phyloP scores from a whole-genome alignment of 2,113 vertebrate species.

The Sigmodon hispidus region DNA sequence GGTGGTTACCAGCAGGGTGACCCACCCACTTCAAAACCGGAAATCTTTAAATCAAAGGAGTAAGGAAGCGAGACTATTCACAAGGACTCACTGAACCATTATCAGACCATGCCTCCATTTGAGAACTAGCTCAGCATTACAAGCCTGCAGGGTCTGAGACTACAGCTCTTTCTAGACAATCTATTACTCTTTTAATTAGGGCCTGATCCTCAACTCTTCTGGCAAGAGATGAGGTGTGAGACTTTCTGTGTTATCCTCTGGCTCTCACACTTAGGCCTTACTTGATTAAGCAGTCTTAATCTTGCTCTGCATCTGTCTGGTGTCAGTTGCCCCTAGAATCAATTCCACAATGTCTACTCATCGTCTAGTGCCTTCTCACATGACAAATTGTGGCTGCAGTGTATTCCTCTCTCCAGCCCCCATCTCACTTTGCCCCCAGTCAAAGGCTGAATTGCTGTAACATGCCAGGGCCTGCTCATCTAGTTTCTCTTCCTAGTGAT shows the following conservation, averaged over 20 bases:
- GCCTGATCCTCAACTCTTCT: neutral
- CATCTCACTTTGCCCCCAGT: neutral
- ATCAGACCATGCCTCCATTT: neutral
- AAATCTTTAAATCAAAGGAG: neutral
- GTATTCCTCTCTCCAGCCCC: neutral
- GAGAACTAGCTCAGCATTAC: no score
- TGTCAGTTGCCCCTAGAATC: neutral
- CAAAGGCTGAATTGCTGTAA: rapidly evolving
- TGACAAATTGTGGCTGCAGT: neutral
- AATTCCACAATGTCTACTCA: neutral
- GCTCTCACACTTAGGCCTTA: neutral
- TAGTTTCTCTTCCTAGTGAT: rapidly evolving
- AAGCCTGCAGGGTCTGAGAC: neutral
- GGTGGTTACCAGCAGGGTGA: neutral
- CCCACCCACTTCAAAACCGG: neutral
- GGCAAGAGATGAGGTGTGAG: neutral
- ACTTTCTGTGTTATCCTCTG: neutral
- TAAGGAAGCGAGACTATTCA: neutral
- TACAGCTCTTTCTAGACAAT: neutral
- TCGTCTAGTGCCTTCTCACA: neutral
- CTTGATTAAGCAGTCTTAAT: constrained; percentile 22
- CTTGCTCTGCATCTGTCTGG: neutral
- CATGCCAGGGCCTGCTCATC: rapidly evolving
- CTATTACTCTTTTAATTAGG: neutral
- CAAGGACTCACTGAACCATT: rapidly evolving